These are phyloP conservation scores for Antheraea assamensis DNA, from an alignment of 2,888 invertebrate species.

Conservation along the genomic window DNA sequence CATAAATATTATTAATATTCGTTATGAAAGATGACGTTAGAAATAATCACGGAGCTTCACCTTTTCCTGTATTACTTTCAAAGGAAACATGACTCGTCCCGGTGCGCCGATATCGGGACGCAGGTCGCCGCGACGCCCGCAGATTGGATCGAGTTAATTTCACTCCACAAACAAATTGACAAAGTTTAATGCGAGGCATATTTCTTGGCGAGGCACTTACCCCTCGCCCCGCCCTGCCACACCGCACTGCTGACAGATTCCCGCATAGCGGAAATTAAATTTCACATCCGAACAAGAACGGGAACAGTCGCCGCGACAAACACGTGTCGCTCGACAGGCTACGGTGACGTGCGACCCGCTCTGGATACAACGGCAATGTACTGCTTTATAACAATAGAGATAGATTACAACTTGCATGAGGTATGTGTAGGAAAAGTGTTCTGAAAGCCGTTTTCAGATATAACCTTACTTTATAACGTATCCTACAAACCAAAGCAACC, in stretches of 20 bases:
- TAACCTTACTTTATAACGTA: neutral
- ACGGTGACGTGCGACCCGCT: constrained; percentile 42
- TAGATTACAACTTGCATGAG: neutral
- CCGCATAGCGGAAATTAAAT: constrained; percentile 81
- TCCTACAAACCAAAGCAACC: too few relatives aligned
- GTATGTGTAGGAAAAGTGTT: neutral
- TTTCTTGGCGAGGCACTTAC: constrained; percentile 68
- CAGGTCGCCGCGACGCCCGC: constrained; percentile 69
- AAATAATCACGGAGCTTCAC: constrained; percentile 39
- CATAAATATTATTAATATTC: constrained; percentile 30
- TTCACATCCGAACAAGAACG: constrained; percentile 81
- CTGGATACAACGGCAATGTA: neutral
- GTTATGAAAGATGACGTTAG: constrained; percentile 31
- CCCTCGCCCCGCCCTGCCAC: constrained; percentile 48
- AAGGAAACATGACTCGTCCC: constrained; percentile 63
- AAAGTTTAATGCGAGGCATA: constrained; percentile 82
- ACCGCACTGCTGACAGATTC: constrained; percentile 68
- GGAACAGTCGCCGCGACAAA: constrained; percentile 67
- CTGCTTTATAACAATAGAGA: constrained; percentile 6
- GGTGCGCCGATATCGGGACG: constrained; percentile 59
- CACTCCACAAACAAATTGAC: constrained; percentile 82
- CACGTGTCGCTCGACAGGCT: constrained; percentile 62
- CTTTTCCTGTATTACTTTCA: constrained; percentile 54
- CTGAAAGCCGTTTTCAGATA: neutral
- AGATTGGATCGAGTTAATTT: constrained; percentile 83